Evolutionary conservation across 2,888 invertebrate genomes (phyloP).

Genomic region (Uloborus plumipes): DNA sequence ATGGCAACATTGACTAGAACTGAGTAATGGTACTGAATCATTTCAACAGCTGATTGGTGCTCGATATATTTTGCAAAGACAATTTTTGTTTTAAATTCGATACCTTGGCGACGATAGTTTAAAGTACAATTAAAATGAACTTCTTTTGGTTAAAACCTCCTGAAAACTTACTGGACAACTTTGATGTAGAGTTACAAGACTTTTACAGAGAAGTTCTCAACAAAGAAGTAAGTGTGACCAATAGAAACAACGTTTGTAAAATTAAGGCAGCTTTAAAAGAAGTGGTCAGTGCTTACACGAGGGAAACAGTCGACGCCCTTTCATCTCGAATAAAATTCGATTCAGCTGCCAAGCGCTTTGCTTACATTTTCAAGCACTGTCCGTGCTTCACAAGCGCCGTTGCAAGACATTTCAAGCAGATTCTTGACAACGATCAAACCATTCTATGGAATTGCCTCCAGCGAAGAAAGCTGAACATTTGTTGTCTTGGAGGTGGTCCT

Average conservation of each 20-base stretch:
- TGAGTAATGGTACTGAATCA: too few relatives aligned
- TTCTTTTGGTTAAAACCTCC: background rate
- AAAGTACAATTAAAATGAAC: background rate
- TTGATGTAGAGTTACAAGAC: conserved; percentile 30
- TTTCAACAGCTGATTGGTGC: too few relatives aligned
- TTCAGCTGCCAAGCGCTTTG: conserved; percentile 23
- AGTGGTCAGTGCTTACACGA: conserved; percentile 25
- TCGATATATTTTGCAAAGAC: too few relatives aligned
- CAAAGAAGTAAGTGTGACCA: background rate
- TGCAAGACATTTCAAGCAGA: conserved; percentile 8
- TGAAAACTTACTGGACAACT: conserved; percentile 1
- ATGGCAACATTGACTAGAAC: too few relatives aligned
- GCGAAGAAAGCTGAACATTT: conserved; percentile 1
- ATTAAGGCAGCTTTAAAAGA: conserved; percentile 5
- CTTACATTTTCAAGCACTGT: conserved; percentile 47
- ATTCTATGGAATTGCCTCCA: background rate
- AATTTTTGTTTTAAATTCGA: too few relatives aligned
- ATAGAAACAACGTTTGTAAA: background rate
- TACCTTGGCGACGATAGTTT: too few relatives aligned
- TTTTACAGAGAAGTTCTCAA: conserved; percentile 19
- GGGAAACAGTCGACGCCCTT: background rate
- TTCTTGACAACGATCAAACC: background rate
- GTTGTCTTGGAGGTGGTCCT: conserved; percentile 40
- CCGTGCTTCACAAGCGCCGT: conserved; percentile 46
- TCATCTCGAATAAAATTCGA: conserved; percentile 19